Evolutionary conservation across 1,140 invertebrate genomes (phyloP).

Genomic region (Agrilus planipennis): DNA sequence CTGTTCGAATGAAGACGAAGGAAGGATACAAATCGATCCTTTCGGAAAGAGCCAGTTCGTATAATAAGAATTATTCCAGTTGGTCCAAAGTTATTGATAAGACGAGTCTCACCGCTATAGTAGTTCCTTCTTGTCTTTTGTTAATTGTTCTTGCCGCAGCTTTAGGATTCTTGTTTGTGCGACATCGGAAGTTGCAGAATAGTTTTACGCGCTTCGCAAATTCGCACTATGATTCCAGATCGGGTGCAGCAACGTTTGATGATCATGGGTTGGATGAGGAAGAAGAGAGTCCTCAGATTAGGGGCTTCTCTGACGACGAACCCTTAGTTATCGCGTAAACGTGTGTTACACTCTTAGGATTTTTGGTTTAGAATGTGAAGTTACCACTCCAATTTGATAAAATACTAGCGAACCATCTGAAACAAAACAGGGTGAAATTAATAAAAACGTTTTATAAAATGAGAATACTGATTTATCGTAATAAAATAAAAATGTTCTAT

Average conservation of each 20-base stretch:
- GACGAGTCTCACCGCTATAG: constrained; percentile 8
- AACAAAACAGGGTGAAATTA: too few relatives aligned
- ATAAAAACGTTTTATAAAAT: constrained; percentile 9
- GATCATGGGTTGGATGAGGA: constrained; percentile 62
- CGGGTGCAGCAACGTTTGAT: constrained; percentile 73
- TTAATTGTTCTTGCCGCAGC: constrained; percentile 46
- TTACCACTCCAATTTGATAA: too few relatives aligned
- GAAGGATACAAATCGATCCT: constrained; percentile 51
- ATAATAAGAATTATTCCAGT: neutral
- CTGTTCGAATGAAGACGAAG: constrained; percentile 46
- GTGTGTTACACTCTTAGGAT: too few relatives aligned
- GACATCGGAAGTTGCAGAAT: constrained; percentile 61
- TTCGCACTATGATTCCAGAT: constrained; percentile 74
- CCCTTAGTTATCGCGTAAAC: constrained; percentile 77
- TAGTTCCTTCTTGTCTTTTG: constrained; percentile 35
- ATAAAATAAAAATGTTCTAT: neutral
- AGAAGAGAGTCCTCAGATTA: constrained; percentile 72
- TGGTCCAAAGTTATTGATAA: constrained; percentile 4
- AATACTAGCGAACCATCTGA: too few relatives aligned
- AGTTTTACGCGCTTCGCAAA: constrained; percentile 73
- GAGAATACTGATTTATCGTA: constrained; percentile 5
- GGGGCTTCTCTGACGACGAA: constrained; percentile 87
- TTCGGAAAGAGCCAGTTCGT: constrained; percentile 40
- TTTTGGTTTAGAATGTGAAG: constrained; percentile 9
- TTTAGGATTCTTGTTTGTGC: constrained; percentile 52